These are phyloP conservation scores for Pomacea maculata DNA, from an alignment of 1,140 invertebrate genomes.

Conservation along the genomic window DNA sequence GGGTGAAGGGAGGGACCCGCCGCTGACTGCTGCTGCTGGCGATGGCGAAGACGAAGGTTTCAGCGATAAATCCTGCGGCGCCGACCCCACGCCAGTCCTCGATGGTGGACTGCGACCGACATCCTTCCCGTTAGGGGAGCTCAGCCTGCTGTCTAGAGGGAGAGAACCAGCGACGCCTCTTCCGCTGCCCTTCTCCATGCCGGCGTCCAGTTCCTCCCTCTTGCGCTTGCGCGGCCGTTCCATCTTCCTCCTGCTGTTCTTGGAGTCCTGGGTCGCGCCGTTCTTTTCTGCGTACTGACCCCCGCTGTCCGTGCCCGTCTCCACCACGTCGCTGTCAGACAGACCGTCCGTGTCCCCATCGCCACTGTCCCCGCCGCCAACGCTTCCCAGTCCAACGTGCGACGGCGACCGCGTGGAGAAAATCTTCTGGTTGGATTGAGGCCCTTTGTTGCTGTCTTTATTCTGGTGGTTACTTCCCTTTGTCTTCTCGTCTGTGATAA, in stretches of 20 bases:
- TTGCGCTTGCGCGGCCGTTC: conserved; percentile 59
- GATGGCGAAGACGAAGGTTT: conserved; percentile 12
- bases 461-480: no score
- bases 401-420: conserved; percentile 6
- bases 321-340: conserved; percentile 17
- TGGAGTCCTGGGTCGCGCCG: conserved; percentile 31
- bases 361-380: conserved; percentile 30
- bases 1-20: neutral
- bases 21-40: conserved; percentile 8
- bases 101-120: neutral
- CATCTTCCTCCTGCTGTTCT: conserved; percentile 61
- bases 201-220: conserved; percentile 33
- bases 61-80: conserved; percentile 44
- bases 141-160: neutral
- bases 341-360: conserved; percentile 60
- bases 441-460: no score
- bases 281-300: conserved; percentile 16
- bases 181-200: neutral
- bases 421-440: conserved; percentile 1
- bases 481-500: no score
- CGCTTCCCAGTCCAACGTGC: neutral
- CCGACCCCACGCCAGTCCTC: conserved; percentile 12
- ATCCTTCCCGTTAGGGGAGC: no score
- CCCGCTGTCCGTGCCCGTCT: neutral
- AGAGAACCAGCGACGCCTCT: neutral